Evolutionary conservation across 2,888 invertebrate species (phyloP).

Genomic region (Azorinus chamasolen): DNA sequence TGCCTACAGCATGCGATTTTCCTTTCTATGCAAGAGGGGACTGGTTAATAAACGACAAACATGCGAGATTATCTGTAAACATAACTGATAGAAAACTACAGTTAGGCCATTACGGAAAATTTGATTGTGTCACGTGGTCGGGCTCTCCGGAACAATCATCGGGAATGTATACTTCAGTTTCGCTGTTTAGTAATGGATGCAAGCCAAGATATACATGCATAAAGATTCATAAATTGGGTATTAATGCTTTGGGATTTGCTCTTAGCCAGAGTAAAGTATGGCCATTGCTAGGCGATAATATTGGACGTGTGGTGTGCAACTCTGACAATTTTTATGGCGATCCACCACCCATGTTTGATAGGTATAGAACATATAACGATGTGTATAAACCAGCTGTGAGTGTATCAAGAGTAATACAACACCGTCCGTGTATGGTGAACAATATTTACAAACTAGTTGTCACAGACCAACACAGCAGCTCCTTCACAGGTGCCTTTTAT

Average conservation of each 20-base stretch:
- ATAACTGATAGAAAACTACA: slow-evolving; percentile 63
- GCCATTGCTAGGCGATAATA: slow-evolving; percentile 61
- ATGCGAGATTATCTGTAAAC: slow-evolving; percentile 48
- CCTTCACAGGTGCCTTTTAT: slow-evolving; percentile 71
- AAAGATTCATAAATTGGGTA: slow-evolving; percentile 65
- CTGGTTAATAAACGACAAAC: slow-evolving; percentile 66
- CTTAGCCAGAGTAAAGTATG: slow-evolving; percentile 75
- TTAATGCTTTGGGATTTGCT: slow-evolving; percentile 70
- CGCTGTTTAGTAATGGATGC: slow-evolving; percentile 77
- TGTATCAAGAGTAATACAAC: slow-evolving; percentile 27
- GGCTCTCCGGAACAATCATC: slow-evolving; percentile 61
- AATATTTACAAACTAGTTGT: slow-evolving; percentile 66
- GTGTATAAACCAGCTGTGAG: slow-evolving; percentile 72
- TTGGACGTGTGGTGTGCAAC: slow-evolving; percentile 67
- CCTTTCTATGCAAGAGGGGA: slow-evolving; percentile 67
- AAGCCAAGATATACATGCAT: slow-evolving; percentile 79
- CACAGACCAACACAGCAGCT: slow-evolving; percentile 58
- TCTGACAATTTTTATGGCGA: slow-evolving; percentile 71
- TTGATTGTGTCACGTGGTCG: slow-evolving; percentile 70
- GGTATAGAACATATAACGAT: slow-evolving; percentile 66
- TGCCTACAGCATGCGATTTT: slow-evolving; percentile 71
- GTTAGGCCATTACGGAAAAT: slow-evolving; percentile 70
- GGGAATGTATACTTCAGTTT: slow-evolving; percentile 72
- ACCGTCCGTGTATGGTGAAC: slow-evolving; percentile 68
- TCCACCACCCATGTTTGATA: slow-evolving; percentile 70